Conservation (phyloP, 2,888 invertebrate species). For the Tinea pellionella region DNA sequence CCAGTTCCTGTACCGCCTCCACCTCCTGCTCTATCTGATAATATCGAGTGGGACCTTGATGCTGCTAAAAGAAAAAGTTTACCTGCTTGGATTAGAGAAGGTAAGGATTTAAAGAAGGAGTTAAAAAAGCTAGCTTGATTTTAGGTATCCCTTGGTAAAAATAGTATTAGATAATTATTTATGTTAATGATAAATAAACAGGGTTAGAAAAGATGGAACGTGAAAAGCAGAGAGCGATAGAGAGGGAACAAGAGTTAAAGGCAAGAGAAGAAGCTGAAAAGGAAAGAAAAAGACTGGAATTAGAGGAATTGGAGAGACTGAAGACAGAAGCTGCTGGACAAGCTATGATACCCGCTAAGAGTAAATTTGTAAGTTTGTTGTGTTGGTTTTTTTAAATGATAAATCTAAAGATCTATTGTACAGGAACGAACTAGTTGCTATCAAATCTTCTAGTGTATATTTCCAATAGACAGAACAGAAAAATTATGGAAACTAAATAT, state of each 20-base stretch:
- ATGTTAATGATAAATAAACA: slow-evolving; percentile 33
- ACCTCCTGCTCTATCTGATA: too few species aligned
- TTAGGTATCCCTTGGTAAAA: background rate
- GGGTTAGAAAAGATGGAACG: slow-evolving; percentile 98
- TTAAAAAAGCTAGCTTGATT: background rate
- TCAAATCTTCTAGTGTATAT: too few species aligned
- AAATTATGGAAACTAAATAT: too few species aligned
- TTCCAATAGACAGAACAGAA: too few species aligned
- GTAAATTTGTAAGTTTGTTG: slow-evolving; percentile 69
- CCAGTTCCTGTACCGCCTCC: slow-evolving; percentile 36
- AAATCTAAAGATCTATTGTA: background rate
- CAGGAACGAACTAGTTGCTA: background rate
- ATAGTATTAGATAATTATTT: background rate
- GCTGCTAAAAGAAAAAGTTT: slow-evolving; percentile 89
- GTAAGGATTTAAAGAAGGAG: too few species aligned
- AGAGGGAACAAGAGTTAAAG: slow-evolving; percentile 77
- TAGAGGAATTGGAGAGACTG: slow-evolving; percentile 45
- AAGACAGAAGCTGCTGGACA: slow-evolving; percentile 48
- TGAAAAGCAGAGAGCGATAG: slow-evolving; percentile 89
- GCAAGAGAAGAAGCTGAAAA: slow-evolving; percentile 74
- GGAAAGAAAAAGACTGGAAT: slow-evolving; percentile 73
- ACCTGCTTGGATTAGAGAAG: slow-evolving; percentile 98
- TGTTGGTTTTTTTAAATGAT: background rate
- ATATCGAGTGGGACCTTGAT: slow-evolving; percentile 65
- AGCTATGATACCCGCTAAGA: slow-evolving; percentile 62